Evolutionary conservation across 2,113 vertebrate species (phyloP).

Genomic region (Microcebus ravelobensis): DNA sequence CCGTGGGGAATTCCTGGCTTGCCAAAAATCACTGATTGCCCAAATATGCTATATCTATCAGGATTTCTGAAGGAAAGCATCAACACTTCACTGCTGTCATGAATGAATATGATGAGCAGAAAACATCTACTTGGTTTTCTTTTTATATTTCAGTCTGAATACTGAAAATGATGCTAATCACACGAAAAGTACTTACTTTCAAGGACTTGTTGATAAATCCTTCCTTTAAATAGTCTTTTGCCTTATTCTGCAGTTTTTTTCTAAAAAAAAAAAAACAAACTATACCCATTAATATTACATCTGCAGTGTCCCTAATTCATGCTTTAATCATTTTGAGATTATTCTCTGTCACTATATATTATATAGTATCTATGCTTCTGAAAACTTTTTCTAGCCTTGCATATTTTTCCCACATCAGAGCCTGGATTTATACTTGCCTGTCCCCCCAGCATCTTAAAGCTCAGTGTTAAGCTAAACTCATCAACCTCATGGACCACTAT

Average conservation of each 20-base stretch:
- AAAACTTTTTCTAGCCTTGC: neutral
- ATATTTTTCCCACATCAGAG: neutral
- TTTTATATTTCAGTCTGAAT: slow-evolving; percentile 20
- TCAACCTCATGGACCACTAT: neutral
- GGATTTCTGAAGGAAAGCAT: neutral
- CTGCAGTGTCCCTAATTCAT: neutral
- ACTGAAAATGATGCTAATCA: neutral
- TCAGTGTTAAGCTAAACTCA: neutral
- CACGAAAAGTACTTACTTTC: neutral
- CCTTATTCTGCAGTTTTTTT: neutral
- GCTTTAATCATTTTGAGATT: neutral
- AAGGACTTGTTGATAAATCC: neutral
- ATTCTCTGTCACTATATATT: neutral
- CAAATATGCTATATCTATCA: neutral
- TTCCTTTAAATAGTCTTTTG: neutral
- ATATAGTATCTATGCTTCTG: neutral
- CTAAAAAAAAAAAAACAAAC: too few relatives aligned
- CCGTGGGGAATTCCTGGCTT: neutral
- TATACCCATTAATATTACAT: neutral
- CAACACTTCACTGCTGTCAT: neutral
- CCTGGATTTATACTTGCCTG: neutral
- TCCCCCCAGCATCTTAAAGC: neutral
- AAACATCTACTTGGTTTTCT: neutral
- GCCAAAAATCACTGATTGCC: neutral
- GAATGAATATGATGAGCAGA: neutral